Base-by-base conservation (phyloP, 2,113 vertebrate species). In the Psammodynastes pulverulentus region DNA sequence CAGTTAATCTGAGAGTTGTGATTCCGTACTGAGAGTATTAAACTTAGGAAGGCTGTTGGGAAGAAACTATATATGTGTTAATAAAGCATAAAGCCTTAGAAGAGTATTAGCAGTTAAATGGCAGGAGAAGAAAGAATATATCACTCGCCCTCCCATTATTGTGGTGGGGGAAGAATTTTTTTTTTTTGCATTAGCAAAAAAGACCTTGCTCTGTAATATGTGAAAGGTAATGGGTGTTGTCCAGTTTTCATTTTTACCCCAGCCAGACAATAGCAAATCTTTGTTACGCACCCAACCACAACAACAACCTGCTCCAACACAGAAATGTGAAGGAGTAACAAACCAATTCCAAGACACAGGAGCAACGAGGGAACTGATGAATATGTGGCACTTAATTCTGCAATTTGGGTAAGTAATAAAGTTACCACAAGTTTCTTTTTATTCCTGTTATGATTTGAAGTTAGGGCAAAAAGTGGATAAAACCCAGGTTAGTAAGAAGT, bases 401-500 rank as follows among this genome's bases (percentile, higher is more conserved):
- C 23, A 88, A n/a, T 79, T 21, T 45, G 24, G 24, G 6, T 29
- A 15, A 39, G 15, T 23, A 86, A 23, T 86, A 29, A 56, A 46
- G 12, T 85, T 39, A 54, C 8, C 17, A 48, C 29, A 56, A 17
- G 26, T 48, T 48, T 39, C 10, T 48, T 23, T 29, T 29, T 79
- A 79, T 17, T 9, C 67, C 72, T 1, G 1, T 39, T 79, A 21
- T 54, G 3, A 17, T 19, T 48, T 56, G 72, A 45, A 84, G 92
- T 87, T 93, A 46, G 92, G 88, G 93, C 90, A 92, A 91, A 49
- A 93, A 79, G 91, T 88, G 90, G 92, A 91, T 49, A 94, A 94
- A 85, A 17, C 17, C 39, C 46, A 54, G 62, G 12, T 79, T 46
- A 53, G 26, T 15, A 45, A 87, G 56, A 79, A 84, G n/a, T 53